Conservation (phyloP, 1,140 invertebrate genomes). For the Tyrophagus putrescentiae region DNA sequence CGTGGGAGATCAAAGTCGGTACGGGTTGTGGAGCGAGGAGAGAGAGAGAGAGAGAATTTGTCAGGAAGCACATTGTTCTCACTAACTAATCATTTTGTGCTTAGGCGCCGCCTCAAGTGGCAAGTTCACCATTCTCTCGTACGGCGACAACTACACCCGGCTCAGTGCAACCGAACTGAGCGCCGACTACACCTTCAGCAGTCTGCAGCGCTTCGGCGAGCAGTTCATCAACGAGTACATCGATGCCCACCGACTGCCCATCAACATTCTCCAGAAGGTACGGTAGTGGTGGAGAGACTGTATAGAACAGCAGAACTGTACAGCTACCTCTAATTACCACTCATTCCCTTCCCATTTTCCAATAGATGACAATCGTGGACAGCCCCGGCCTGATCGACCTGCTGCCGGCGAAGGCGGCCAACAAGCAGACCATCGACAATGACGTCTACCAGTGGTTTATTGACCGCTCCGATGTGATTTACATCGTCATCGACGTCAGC, state of each 20-base stretch:
- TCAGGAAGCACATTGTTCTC: background rate
- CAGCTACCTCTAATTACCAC: background rate
- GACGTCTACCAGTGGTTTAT: conserved; percentile 90
- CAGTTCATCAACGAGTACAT: conserved; percentile 66
- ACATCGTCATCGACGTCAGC: conserved; percentile 82
- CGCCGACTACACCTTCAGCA: conserved; percentile 80
- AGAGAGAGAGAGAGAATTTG: background rate
- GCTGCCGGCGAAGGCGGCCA: conserved; percentile 61
- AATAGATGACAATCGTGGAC: conserved; percentile 81
- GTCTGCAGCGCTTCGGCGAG: conserved; percentile 85
- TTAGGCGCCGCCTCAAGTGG: conserved; percentile 17
- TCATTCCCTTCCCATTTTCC: conserved; percentile 1
- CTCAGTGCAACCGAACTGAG: conserved; percentile 78
- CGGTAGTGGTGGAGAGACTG: conserved; percentile 14
- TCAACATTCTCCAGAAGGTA: conserved; percentile 75
- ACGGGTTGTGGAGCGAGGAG: too few species aligned
- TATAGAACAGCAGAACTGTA: background rate
- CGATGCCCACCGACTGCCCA: conserved; percentile 60
- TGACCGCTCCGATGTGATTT: conserved; percentile 83
- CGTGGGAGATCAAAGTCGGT: conserved; percentile 69
- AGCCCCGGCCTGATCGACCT: conserved; percentile 80
- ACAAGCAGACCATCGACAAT: conserved; percentile 70
- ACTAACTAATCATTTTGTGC: background rate
- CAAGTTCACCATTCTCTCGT: conserved; percentile 81
- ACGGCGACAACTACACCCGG: conserved; percentile 56